Evolutionary conservation across 1,140 invertebrate species (phyloP), one percentile per base, ranked within the genome.

Genomic region (Zaprionus lachaisei): DNA sequence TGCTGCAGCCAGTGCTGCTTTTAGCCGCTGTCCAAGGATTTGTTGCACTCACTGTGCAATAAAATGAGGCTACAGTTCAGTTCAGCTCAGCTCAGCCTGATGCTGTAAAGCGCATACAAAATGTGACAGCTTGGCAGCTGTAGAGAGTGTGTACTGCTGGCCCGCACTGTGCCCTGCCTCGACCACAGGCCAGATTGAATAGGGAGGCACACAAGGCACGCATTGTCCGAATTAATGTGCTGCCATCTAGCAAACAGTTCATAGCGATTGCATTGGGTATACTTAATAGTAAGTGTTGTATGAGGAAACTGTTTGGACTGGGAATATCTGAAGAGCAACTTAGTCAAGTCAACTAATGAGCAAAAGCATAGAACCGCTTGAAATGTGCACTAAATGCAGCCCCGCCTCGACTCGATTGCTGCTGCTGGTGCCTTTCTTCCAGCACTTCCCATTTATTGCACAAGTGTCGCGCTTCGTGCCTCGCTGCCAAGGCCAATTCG

Each of bases 21-120:
- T 34, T 14, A 12, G 41, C 60, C 24, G 9, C 54, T 75, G 72
- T 65, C 72, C 67, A 44, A 75, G 72, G 67, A 71, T 75, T 75
- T 75, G 67, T 49, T 64, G 41, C 41, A 37, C 49, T 26, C 54
- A 64, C 38, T 57, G 17, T 64, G 57, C 68, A 56, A 79, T 79
- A 60, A 72, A 79, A 79, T 79, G 77, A 72, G 73, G 68, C 72
- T 72, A 72, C 34, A 44, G 51, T 63, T 56, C 34, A 44, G 51
- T 63, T 56, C 47, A 54, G 41, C 56, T 66, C 66, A 17, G 73
- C 56, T 60, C 66, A 20, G 73, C 44, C 67, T 49, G 58, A 72
- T 72, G 77, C 60, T 76, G 63, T 66, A 79, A 79, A 79, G 73
- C 71, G 77, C 77, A 79, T 79, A 72, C 67, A 64, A 79, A 82